Evolutionary conservation across 2,797 vertebrate genomes (phyloP).

Genomic region (Eulemur rubriventer): DNA sequence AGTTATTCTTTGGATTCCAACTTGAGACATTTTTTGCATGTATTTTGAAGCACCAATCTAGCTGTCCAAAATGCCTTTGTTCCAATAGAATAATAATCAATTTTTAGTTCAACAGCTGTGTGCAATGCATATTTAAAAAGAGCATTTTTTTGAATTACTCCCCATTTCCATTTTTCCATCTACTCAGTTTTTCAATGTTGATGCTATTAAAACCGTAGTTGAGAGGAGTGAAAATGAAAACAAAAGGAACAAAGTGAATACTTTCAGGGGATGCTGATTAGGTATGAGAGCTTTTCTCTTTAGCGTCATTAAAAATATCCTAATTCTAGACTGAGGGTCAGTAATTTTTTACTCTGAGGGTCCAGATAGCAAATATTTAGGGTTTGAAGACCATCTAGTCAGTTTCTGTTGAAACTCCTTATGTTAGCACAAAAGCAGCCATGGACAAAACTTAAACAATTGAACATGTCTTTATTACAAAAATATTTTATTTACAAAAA

Average conservation of each 20-base stretch:
- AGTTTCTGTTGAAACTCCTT: neutral
- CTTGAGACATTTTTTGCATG: constrained; percentile 69
- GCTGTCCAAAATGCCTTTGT: constrained; percentile 80
- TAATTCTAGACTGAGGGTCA: neutral
- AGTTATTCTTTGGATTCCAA: constrained; percentile 77
- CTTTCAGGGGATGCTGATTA: constrained; percentile 11
- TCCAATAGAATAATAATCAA: constrained; percentile 83
- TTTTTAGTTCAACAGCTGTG: constrained; percentile 81
- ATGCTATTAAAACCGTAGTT: neutral
- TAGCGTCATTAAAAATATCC: neutral
- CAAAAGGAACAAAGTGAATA: neutral
- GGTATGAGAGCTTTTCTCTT: neutral
- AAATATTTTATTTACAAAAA: neutral
- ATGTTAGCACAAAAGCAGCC: neutral
- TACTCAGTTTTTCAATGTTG: constrained; percentile 53
- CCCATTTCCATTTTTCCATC: constrained; percentile 42
- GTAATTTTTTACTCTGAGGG: neutral
- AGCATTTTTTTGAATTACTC: constrained; percentile 61
- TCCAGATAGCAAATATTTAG: neutral
- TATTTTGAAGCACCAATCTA: constrained; percentile 77
- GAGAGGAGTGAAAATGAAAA: neutral
- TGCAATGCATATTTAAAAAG: constrained; percentile 81
- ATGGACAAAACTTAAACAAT: neutral
- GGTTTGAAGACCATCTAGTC: neutral
- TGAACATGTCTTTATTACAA: neutral